Evolutionary conservation across 2,888 invertebrate genomes (phyloP), one percentile per base, ranked within the genome.

Genomic region (Orchesellides sinensis): DNA sequence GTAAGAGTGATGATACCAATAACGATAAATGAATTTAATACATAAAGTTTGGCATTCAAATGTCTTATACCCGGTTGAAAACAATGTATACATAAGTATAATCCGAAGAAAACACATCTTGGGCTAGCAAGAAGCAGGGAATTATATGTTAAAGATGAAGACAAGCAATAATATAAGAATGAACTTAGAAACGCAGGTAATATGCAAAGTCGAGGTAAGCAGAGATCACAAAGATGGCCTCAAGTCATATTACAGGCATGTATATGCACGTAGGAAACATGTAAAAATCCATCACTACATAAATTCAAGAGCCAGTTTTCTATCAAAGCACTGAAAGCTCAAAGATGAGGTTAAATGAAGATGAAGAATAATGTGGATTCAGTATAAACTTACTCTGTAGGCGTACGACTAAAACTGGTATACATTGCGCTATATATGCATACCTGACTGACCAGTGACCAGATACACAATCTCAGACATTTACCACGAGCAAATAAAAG

Each of bases 241-340:
- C 77, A 77, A 77, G 77, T 68, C 56, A 77, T 77, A 59, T 59
- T 25, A 17, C 4, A 4, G 5, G 19, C 49, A 61, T 25, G 25
- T 59, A 70, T 72, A 72, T 27, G 21, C 21, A 27, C 0, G 21
- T 68, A 56, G n/a, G 8, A 19, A 47, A 17, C 47, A 47, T 14
- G 47, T 47, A 47, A 47, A 54, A 8, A 17, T 54, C 21, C 54
- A 21, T 54, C 54, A 19, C 3, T 21, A 6, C 19, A 17, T 4
- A 5, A 54, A 61, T 61, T 25, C 32, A 63, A 69, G 63, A 78
- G 78, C 78, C 47, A 70, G 78, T 78, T 78, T 78, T 77, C 77
- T 77, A 66, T 75, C 56, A 54, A 56, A 21, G 27, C 68, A 66
- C 65, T 75, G 54, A 75, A 75, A 75, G 61, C n/a, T n/a, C n/a